Percentiles rank a stretch among this genome's conserved stretches.
These are phyloP conservation scores for Thalassarche chlororhynchos DNA, from an alignment of 2,113 vertebrate genomes.

Conservation along the genomic window DNA sequence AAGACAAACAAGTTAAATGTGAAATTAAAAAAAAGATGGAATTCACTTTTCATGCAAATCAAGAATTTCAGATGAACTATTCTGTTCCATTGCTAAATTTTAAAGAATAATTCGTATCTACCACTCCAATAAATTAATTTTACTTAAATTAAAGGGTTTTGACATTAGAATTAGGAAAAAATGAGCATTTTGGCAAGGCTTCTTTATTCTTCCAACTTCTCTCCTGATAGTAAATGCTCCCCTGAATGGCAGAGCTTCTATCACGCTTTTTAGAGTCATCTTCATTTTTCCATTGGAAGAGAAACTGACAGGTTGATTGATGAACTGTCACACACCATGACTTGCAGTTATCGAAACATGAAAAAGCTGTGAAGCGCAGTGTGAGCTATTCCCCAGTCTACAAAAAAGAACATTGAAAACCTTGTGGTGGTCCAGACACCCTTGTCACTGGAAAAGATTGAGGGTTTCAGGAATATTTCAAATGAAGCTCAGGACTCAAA, in stretches of 20 bases:
- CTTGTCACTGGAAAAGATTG: background rate
- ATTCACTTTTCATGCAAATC: background rate
- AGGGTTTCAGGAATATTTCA: background rate
- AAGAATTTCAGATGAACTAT: background rate
- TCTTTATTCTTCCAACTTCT: background rate
- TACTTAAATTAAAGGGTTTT: background rate
- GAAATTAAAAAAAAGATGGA: background rate
- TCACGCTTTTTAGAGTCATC: background rate
- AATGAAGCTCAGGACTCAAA: background rate
- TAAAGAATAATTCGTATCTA: background rate
- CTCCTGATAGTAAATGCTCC: background rate
- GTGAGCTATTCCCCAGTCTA: background rate
- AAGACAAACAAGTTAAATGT: background rate
- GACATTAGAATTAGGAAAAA: background rate
- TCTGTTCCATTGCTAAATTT: background rate
- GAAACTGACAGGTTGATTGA: background rate
- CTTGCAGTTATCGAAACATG: background rate
- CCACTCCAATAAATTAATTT: background rate
- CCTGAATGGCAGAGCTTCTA: background rate
- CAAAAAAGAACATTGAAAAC: background rate
- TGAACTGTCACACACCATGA: background rate
- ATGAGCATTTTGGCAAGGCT: background rate
- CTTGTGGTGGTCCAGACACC: background rate
- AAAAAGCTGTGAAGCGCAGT: background rate
- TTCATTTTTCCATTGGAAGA: constrained; percentile 1